Percentiles rank a stretch among this genome's conserved stretches.
phyloP scores from a whole-genome alignment of 2,888 invertebrate genomes.

The Clunio marinus region DNA sequence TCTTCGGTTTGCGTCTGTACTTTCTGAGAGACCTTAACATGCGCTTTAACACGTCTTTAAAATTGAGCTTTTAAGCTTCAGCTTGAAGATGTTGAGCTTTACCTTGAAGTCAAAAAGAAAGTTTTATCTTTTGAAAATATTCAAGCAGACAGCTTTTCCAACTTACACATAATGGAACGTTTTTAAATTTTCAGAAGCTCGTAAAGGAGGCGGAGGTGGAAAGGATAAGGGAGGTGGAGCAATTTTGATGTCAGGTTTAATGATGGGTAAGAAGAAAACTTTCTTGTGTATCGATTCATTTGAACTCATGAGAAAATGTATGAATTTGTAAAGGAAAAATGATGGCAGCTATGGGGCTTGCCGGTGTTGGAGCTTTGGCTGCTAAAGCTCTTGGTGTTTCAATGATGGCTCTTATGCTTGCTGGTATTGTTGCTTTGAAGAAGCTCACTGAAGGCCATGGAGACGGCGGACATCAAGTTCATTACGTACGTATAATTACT shows the following conservation, averaged over 20 bases:
- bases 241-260: conserved; percentile 60
- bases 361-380: conserved; percentile 69
- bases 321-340: conserved; percentile 55
- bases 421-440: conserved; percentile 70
- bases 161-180: no score
- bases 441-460: conserved; percentile 59
- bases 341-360: conserved; percentile 69
- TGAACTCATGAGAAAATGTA: not conserved
- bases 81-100: no score
- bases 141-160: not conserved
- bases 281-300: not conserved
- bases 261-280: conserved; percentile 58
- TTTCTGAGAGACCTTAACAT: no score
- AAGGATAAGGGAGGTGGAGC: conserved; percentile 59
- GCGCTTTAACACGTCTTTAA: no score
- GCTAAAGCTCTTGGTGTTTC: conserved; percentile 73
- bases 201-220: no score
- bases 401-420: conserved; percentile 68
- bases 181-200: conserved; percentile 53
- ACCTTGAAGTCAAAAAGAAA: no score
- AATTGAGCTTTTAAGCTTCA: no score
- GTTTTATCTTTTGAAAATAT: no score
- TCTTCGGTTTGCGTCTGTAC: no score
- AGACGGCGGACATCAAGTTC: conserved; percentile 54
- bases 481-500: conserved; percentile 50